A percentile compares a stretch with the other conserved stretches of the same genome.
Conservation (phyloP, 1,140 invertebrate species). For the Caligus rogercresseyi region DNA sequence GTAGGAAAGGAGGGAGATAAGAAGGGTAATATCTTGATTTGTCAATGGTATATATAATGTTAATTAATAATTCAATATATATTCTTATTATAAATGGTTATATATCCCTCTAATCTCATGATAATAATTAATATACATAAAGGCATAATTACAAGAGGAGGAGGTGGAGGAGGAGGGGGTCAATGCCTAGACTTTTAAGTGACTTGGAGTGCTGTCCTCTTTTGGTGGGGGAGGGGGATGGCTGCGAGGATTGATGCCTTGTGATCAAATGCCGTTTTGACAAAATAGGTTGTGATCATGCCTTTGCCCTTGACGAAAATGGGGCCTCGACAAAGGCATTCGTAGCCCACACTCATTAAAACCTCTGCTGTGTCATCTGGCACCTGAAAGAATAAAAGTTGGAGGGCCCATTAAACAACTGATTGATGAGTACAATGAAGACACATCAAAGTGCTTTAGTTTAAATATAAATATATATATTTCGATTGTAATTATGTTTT, state of each 20-base stretch:
- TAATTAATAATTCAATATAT: too few relatives aligned
- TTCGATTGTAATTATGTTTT: too few relatives aligned
- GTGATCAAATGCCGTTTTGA: slow-evolving; percentile 52
- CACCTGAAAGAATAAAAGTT: slow-evolving; percentile 31
- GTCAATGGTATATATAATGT: too few relatives aligned
- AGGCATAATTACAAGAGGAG: too few relatives aligned
- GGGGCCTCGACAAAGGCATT: slow-evolving; percentile 63
- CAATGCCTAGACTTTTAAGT: neutral
- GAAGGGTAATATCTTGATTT: too few relatives aligned
- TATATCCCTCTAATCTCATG: too few relatives aligned
- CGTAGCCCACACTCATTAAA: slow-evolving; percentile 58
- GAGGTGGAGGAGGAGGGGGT: too few relatives aligned
- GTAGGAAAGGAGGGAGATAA: too few relatives aligned
- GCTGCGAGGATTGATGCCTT: neutral
- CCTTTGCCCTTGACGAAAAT: slow-evolving; percentile 89
- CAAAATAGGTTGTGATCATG: slow-evolving; percentile 73
- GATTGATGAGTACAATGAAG: slow-evolving; percentile 7
- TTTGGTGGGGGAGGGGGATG: neutral
- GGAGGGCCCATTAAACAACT: neutral
- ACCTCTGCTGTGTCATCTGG: slow-evolving; percentile 78
- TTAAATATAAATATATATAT: too few relatives aligned
- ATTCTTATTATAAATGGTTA: too few relatives aligned
- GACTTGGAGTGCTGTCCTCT: neutral
- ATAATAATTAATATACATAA: too few relatives aligned
- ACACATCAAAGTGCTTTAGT: too few relatives aligned